Conservation (phyloP, 2,113 vertebrate species). For the Crocuta crocuta region DNA sequence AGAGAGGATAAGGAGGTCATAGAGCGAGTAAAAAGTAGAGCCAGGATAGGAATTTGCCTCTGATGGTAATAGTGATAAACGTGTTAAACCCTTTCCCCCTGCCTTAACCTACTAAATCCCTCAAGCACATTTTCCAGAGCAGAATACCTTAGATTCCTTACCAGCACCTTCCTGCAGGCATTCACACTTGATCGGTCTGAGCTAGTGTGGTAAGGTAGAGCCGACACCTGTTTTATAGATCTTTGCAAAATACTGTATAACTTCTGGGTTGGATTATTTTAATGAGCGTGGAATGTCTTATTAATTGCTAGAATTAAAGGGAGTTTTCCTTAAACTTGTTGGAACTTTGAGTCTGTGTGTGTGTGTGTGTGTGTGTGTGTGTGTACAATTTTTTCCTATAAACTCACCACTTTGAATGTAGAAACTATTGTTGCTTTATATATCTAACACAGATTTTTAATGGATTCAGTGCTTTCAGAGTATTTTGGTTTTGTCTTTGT, state of each 20-base stretch:
- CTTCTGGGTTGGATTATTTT: constrained; percentile 21
- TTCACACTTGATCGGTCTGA: background rate
- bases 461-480: background rate
- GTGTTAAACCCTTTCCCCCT: background rate
- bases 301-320: constrained; percentile 44
- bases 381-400: background rate
- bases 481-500: constrained; percentile 29
- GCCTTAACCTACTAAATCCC: background rate
- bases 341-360: background rate
- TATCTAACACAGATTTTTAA: background rate
- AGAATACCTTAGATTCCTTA: background rate
- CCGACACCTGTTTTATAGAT: background rate
- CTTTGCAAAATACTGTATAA: background rate
- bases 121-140: background rate
- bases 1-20: background rate
- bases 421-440: background rate
- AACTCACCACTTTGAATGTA: background rate
- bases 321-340: constrained; percentile 41
- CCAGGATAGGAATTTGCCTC: background rate
- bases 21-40: background rate
- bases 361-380: too few species aligned
- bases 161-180: background rate
- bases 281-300: constrained; percentile 20
- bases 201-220: background rate
- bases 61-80: background rate